Evolutionary conservation across 1,140 invertebrate genomes (phyloP), one percentile per base, ranked within the genome.

Genomic region (Muscidifurax raptorellus): DNA sequence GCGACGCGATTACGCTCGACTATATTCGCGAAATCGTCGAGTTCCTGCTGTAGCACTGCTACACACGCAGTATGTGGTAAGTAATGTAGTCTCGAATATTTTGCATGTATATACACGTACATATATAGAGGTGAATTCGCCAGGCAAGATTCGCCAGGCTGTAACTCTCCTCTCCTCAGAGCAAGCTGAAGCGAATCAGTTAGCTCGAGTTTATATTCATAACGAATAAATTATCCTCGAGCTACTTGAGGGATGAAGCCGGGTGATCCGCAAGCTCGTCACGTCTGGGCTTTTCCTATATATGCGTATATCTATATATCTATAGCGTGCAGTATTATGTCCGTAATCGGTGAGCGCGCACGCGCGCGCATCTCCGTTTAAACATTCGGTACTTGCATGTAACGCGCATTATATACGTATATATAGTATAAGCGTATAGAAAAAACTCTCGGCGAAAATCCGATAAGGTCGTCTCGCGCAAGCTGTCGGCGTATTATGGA

Each of bases 181-280:
- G 52, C 15, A 18, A 59, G 22, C 44, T 10, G 44, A 36, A 9
- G 15, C 52, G 52, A 59, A 59, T 59, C 52, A 59, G 52, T 59
- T 59, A 59, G 52, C 52, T 30, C 52, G 27, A 40, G 59, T 67
- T 67, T 66, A 15, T 18, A 25, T 66, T 40, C 59, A 52, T 27
- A 79, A 40, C 32, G 59, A 79, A 79, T 67, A 22, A 67, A 79
- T 79, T 79, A 40, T n/a, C 18, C 52, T n/a, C 52, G 22, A 59
- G 52, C 52, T 59, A 59, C 52, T 74, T 22, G 72, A 74, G 22
- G 32, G 72, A 74, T 30, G 72, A 40, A n/a, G 36, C 72, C 32
- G 27, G 0, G 7, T n/a, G 22, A 79, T 79, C 15, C 59, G n/a
- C 5, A 52, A 40, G 1, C 27, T 71, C 7, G 32, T 47, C 66